Evolutionary conservation across 1,140 invertebrate genomes (phyloP), one percentile per base, ranked within the genome.

Genomic region (Cotesia chilonis): DNA sequence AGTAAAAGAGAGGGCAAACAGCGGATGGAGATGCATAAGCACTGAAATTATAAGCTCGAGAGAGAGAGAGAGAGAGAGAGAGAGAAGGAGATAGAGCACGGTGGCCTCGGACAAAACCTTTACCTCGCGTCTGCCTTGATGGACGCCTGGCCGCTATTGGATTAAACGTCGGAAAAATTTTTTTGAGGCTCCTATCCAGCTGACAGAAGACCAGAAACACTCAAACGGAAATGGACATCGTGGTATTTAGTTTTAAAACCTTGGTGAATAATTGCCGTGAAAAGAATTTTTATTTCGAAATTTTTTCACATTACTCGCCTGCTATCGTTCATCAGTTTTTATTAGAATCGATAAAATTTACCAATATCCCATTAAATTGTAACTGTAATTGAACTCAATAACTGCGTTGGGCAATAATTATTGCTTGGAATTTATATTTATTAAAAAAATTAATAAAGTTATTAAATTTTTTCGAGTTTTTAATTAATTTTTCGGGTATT

Each of bases 91-190:
- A n/a, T 54, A 47, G 52, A n/a, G 41, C 36, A 65, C 63, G 41
- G 55, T 54, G 69, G 76, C 79, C 77, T 73, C 74, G 71, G 82
- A 86, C 83, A 85, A 86, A 84, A 86, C 84, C 83, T 87, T 84
- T 79, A 81, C 81, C 78, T 80, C 80, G 28, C 28, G 28, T 28
- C 78, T 77, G 38, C 78, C 78, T 83, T 85, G 82, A 83, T 86
- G 83, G 81, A 86, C 84, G 84, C 81, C 77, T 81, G 80, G 83
- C 78, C 78, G 76, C 79, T 83, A 80, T 81, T 82, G 82, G 81
- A 84, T 85, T 85, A 84, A 72, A 76, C 67, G 73, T 51, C 67
- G 61, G 71, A 64, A 70, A 68, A 70, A 61, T 60, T 36, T 63
- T 63, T 41, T 65, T 38, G 5, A 37, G 54, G 66, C 6, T 35